phyloP scores from a whole-genome alignment of 1,140 invertebrate genomes.

The Zaprionus nigranus region DNA sequence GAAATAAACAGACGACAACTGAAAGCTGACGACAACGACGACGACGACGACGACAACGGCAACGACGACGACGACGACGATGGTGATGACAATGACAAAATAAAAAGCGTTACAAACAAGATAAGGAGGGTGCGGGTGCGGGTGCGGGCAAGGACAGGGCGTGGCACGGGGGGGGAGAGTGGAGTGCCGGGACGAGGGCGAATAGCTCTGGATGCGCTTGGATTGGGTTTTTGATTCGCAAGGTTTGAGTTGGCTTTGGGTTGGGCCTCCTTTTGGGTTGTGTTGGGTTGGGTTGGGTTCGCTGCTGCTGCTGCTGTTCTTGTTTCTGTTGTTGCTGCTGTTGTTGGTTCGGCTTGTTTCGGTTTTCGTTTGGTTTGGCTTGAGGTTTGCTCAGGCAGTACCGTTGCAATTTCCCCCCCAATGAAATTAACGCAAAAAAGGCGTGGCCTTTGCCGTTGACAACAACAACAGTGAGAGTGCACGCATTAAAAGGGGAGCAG shows the following conservation, averaged over 20 bases:
- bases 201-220: slow-evolving; percentile 18
- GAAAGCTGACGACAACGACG: slow-evolving; percentile 14
- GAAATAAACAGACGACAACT: slow-evolving; percentile 57
- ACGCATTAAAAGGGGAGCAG: slow-evolving; percentile 35
- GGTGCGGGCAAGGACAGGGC: background rate
- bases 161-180: background rate
- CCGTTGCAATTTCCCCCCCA: slow-evolving; percentile 49
- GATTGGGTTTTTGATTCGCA: slow-evolving; percentile 8
- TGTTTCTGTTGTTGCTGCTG: background rate
- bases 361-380: slow-evolving; percentile 18
- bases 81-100: slow-evolving; percentile 53
- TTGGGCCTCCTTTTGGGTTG: slow-evolving; percentile 1
- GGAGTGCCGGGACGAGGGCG: background rate
- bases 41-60: slow-evolving; percentile 17
- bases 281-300: slow-evolving; percentile 16
- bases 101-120: slow-evolving; percentile 27
- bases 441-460: slow-evolving; percentile 71
- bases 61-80: slow-evolving; percentile 26
- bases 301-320: background rate
- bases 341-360: slow-evolving; percentile 19
- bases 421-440: slow-evolving; percentile 81
- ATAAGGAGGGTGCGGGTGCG: background rate
- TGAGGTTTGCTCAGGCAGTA: slow-evolving; percentile 20
- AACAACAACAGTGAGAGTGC: slow-evolving; percentile 49
- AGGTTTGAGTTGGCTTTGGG: slow-evolving; percentile 14